These are phyloP conservation scores for Philereme vetulata DNA, from an alignment of 2,888 invertebrate species.

Conservation along the genomic window DNA sequence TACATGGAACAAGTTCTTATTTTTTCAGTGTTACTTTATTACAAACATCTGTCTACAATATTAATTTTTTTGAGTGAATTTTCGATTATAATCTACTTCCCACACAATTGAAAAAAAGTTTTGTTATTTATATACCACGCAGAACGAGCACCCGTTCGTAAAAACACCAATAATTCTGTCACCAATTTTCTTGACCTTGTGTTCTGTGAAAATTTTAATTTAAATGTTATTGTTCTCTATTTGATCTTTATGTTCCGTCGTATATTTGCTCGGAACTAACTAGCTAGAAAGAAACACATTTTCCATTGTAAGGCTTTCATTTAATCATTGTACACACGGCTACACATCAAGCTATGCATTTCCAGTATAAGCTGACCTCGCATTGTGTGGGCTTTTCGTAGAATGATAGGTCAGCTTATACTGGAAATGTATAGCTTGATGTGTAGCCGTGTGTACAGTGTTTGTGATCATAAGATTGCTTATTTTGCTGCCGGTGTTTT, in stretches of 20 bases:
- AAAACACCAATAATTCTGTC: background rate
- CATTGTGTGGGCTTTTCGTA: too few species aligned
- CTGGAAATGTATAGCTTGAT: too few species aligned
- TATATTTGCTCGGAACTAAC: slow-evolving; percentile 4
- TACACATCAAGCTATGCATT: too few species aligned
- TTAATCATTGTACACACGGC: slow-evolving; percentile 48
- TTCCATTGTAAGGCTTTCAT: slow-evolving; percentile 23
- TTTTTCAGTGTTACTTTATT: too few species aligned
- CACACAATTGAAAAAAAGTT: background rate
- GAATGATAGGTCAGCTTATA: too few species aligned
- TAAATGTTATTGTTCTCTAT: slow-evolving; percentile 20
- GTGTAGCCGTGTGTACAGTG: slow-evolving; percentile 50
- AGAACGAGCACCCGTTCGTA: background rate
- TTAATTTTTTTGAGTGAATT: background rate
- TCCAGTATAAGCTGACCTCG: too few species aligned
- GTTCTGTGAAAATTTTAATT: slow-evolving; percentile 18
- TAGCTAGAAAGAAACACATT: slow-evolving; percentile 6
- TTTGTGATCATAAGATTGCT: slow-evolving; percentile 35
- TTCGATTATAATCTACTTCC: background rate
- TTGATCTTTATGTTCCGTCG: slow-evolving; percentile 2
- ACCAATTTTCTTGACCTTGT: background rate
- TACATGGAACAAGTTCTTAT: too few species aligned
- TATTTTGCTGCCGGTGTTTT: background rate
- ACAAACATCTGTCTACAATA: too few species aligned
- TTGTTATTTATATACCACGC: background rate